phyloP scores from a whole-genome alignment of 2,113 vertebrate species.

The Tyto alba region DNA sequence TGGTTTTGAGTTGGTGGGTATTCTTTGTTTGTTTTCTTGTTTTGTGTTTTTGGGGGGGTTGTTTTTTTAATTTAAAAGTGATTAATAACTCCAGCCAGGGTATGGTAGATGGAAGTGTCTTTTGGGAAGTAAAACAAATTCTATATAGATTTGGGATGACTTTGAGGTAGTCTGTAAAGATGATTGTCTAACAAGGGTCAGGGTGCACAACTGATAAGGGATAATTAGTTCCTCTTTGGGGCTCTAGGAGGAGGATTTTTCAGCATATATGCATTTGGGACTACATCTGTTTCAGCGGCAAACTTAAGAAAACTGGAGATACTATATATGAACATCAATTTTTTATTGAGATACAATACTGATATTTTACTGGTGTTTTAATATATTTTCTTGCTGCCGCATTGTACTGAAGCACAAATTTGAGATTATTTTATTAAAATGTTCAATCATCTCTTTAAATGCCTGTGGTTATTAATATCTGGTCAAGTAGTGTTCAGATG shows the following conservation, averaged over 20 bases:
- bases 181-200: not conserved
- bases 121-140: not conserved
- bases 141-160: not conserved
- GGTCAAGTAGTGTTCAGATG: not conserved
- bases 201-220: not conserved
- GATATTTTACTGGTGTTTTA: not conserved
- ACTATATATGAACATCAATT: not conserved
- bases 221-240: not conserved
- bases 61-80: not conserved
- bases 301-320: not conserved
- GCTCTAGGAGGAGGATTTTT: not conserved
- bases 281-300: not conserved
- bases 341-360: not conserved
- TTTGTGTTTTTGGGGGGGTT: too few species aligned
- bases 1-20: not conserved
- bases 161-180: not conserved
- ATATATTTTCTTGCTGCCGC: not conserved
- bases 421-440: not conserved
- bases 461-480: not conserved
- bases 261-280: not conserved
- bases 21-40: too few species aligned
- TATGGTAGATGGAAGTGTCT: not conserved
- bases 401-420: not conserved
- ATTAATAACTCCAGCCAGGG: not conserved
- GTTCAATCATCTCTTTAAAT: not conserved